Percentiles rank a stretch among this genome's conserved stretches.
Evolutionary conservation across 1,140 invertebrate species (phyloP).

Genomic region (Cardiocondyla obscurior): DNA sequence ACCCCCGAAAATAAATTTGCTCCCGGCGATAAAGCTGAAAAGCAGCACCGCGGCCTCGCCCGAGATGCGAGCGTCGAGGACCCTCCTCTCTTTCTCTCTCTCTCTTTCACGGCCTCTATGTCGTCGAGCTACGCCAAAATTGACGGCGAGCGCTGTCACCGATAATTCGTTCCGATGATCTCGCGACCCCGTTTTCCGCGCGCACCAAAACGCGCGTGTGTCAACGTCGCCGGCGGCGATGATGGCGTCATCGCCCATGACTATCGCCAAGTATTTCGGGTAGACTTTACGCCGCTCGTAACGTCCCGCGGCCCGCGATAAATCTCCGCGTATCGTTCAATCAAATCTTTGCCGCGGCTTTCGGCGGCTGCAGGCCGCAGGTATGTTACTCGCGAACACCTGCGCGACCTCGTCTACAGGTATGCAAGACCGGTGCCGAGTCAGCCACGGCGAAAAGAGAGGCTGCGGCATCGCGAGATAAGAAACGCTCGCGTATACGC

Average conservation of each 20-base stretch:
- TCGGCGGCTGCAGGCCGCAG: background rate
- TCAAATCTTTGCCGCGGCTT: background rate
- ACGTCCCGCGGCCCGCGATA: background rate
- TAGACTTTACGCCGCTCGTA: background rate
- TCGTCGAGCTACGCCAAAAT: conserved; percentile 29
- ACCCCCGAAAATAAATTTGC: conserved; percentile 63
- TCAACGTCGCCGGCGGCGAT: conserved; percentile 7
- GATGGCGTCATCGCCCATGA: background rate
- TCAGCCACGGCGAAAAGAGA: background rate
- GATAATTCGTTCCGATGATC: conserved; percentile 45
- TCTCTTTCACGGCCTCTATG: background rate
- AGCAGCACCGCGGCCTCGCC: background rate
- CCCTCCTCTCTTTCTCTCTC: background rate
- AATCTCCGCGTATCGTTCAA: background rate
- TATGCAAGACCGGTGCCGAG: no score
- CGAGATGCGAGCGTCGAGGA: background rate
- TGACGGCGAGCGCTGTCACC: conserved; percentile 19
- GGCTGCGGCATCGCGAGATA: background rate
- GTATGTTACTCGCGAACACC: background rate
- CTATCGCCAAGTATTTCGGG: background rate
- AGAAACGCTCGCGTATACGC: conserved; percentile 25
- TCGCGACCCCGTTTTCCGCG: conserved; percentile 1
- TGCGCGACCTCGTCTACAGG: background rate
- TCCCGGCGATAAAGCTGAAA: no score
- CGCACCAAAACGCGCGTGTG: background rate